Evolutionary conservation across 2,113 vertebrate genomes (phyloP), one percentile per base, ranked within the genome.

Genomic region (Hyperoodon ampullatus): DNA sequence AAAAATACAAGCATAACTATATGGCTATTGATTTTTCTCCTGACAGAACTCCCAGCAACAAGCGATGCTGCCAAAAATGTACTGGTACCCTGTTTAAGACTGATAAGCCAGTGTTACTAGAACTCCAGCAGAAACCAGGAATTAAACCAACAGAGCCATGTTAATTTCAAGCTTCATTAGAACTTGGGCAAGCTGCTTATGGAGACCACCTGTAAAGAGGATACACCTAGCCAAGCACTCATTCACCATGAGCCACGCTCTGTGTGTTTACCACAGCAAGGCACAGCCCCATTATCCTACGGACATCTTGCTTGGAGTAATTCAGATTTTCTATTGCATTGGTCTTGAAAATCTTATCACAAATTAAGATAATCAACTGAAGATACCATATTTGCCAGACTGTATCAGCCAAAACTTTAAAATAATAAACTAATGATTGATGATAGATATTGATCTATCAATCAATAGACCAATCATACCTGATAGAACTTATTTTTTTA

Each of bases 111-210:
- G 28, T 63, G 6, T 74, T 86, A 53, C 77, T 95, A 75, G 70
- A 58, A 90, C 12, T 66, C 63, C 63, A 96, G 9, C 19, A 95
- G 53, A 97, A 92, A 88, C 28, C 58, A 93, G 75, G 39, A 97
- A 97, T 35, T 71, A 95, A 94, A 95, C 61, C 92, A 83, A 71
- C 65, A 94, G 66, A 96, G 75, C 83, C 87, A 90, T 93, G 77
- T 82, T 92, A 33, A 95, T 94, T 91, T 95, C 50, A 93, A 93
- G 85, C 82, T 74, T 92, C 92, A 83, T 89, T 97, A 92, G 88
- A 71, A 88, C 77, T 77, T 89, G 39, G 74, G 63, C 81, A 92
- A 87, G 44, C 19, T 33, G 44, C 44, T 74, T 68, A 8, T 4
- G 33, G 35, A 82, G 42, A 90, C 42, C 93, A 95, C 94, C 63